Conservation (phyloP, 2,113 vertebrate species). For the Dicerorhinus sumatrensis region DNA sequence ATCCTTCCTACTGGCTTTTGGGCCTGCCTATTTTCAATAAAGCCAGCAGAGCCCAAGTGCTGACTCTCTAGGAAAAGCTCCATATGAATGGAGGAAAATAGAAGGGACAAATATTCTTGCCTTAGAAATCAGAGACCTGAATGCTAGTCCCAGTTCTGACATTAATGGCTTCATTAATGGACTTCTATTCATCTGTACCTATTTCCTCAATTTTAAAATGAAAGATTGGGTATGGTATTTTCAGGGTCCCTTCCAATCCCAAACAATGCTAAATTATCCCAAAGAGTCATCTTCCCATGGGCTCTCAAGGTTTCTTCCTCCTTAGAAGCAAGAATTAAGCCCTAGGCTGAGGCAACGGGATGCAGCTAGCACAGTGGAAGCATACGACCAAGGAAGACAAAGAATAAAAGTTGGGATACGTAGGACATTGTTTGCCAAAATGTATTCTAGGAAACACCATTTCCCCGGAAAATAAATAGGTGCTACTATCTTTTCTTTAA, state of each 20-base stretch:
- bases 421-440: neutral
- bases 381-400: neutral
- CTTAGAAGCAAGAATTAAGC: neutral
- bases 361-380: neutral
- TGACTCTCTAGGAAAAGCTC: slow-evolving; percentile 40
- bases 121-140: neutral
- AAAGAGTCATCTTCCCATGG: neutral
- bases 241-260: neutral
- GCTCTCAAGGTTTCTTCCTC: neutral
- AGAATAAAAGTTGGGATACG: neutral
- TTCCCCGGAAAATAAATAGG: neutral
- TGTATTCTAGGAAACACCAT: neutral
- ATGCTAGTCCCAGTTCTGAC: neutral
- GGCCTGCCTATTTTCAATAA: slow-evolving; percentile 6
- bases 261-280: neutral
- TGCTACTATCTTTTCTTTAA: neutral
- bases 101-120: neutral
- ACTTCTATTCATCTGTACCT: neutral
- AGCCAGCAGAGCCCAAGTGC: slow-evolving; percentile 8
- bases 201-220: neutral
- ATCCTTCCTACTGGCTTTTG: neutral
- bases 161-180: neutral
- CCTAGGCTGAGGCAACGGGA: neutral
- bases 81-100: neutral
- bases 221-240: neutral